phyloP scores from a whole-genome alignment of 2,113 vertebrate genomes.

The Xiphophorus couchianus region DNA sequence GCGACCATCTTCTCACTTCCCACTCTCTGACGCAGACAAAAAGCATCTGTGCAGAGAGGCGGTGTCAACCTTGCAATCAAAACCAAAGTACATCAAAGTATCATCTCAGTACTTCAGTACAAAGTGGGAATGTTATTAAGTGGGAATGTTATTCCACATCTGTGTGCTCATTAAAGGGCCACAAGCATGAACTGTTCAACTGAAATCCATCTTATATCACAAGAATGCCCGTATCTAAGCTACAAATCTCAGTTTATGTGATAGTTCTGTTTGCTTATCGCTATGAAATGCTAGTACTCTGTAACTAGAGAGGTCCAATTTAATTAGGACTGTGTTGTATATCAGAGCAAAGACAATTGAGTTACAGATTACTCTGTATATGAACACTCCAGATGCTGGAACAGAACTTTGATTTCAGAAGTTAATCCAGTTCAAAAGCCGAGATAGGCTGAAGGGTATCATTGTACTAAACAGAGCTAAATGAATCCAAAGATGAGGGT shows the following conservation, averaged over 20 bases:
- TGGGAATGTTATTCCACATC: constrained; percentile 14
- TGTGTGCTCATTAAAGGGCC: constrained; percentile 30
- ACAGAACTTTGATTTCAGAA: neutral
- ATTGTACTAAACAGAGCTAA: neutral
- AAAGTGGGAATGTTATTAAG: constrained; percentile 27
- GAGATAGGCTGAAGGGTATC: neutral
- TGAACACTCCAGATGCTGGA: neutral
- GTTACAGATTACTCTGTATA: neutral
- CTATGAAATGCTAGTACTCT: neutral
- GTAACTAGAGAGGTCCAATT: neutral
- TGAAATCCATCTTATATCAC: neutral
- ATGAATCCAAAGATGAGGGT: neutral
- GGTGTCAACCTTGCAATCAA: constrained; percentile 51
- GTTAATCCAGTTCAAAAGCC: neutral
- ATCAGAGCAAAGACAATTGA: neutral
- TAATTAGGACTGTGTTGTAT: neutral
- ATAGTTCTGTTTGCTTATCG: neutral
- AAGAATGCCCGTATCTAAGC: neutral
- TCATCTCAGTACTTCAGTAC: constrained; percentile 47
- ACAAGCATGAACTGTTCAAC: neutral
- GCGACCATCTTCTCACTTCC: constrained; percentile 67
- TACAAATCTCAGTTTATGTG: neutral
- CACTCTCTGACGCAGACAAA: constrained; percentile 61
- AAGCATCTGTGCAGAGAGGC: constrained; percentile 51
- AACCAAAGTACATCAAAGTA: constrained; percentile 35